Evolutionary conservation across 2,888 invertebrate species (phyloP).

Genomic region (Euzetes globulus): DNA sequence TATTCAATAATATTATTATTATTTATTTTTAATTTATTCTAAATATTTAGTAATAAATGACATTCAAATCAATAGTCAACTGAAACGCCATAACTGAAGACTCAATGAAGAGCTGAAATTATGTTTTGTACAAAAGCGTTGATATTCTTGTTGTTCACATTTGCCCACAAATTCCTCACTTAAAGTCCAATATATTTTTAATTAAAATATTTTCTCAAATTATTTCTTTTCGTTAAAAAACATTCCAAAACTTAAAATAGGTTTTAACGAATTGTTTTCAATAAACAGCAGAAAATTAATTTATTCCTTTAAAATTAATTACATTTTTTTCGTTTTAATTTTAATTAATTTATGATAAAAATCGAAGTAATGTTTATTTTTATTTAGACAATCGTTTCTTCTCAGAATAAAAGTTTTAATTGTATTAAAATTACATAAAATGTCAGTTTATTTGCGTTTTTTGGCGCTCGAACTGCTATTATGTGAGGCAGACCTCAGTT

Average conservation of each 20-base stretch:
- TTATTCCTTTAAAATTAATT: not conserved
- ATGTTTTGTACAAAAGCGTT: conserved; percentile 5
- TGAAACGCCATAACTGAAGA: not conserved
- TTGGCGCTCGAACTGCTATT: not conserved
- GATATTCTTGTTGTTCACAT: not conserved
- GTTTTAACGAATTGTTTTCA: not conserved
- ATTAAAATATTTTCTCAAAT: not conserved
- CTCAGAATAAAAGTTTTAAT: no score
- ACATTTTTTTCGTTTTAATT: not conserved
- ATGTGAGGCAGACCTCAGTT: conserved; percentile 17
- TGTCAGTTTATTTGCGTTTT: conserved; percentile 2
- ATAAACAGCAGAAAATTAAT: not conserved
- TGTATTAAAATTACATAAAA: not conserved
- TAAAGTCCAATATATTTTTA: not conserved
- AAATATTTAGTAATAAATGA: not conserved
- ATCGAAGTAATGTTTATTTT: not conserved
- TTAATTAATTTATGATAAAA: not conserved
- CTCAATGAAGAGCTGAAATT: not conserved
- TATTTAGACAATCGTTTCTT: no score
- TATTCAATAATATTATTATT: not conserved
- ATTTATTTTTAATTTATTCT: conserved; percentile 1
- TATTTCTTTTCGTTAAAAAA: not conserved
- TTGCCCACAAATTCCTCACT: no score
- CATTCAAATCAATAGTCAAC: conserved; percentile 6
- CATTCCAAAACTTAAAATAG: not conserved